Evolutionary conservation across 1,140 invertebrate species (phyloP).

Genomic region (Magallana ariakensis): DNA sequence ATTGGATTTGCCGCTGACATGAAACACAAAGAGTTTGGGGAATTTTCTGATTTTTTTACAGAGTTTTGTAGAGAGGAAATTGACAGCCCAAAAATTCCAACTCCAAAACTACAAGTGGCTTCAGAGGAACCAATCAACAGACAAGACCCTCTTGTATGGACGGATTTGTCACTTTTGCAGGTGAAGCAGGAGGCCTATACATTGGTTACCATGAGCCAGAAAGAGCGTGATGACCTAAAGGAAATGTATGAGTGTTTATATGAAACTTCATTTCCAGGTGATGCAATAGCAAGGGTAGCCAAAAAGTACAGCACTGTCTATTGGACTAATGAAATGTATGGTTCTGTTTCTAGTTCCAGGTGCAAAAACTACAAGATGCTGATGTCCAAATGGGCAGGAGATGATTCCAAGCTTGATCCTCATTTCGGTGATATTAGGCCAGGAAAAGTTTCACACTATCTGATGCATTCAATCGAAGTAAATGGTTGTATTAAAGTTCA

Average conservation of each 20-base stretch:
- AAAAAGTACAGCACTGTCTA: slow-evolving; percentile 10
- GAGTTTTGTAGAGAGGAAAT: background rate
- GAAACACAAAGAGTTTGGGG: slow-evolving; percentile 5
- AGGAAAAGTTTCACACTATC: slow-evolving; percentile 23
- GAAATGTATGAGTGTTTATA: slow-evolving; percentile 26
- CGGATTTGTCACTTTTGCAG: background rate
- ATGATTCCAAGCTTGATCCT: slow-evolving; percentile 39
- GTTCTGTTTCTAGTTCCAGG: slow-evolving; percentile 17
- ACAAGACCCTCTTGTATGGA: slow-evolving; percentile 33
- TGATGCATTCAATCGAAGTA: slow-evolving; percentile 26
- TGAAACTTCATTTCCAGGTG: background rate
- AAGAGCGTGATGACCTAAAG: slow-evolving; percentile 18
- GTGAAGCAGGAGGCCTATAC: background rate
- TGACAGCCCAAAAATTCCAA: slow-evolving; percentile 10
- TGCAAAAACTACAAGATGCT: slow-evolving; percentile 30
- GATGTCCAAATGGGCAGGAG: slow-evolving; percentile 24
- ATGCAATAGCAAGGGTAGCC: background rate
- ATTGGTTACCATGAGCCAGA: background rate
- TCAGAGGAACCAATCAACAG: slow-evolving; percentile 22
- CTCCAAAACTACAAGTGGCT: slow-evolving; percentile 1
- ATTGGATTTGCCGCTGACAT: slow-evolving; percentile 36
- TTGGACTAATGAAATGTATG: slow-evolving; percentile 45
- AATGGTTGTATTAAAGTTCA: slow-evolving; percentile 10
- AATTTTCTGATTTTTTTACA: slow-evolving; percentile 31
- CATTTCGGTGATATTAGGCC: slow-evolving; percentile 10